Base-by-base conservation (phyloP, 2,113 vertebrate genomes). In the Grus americana region DNA sequence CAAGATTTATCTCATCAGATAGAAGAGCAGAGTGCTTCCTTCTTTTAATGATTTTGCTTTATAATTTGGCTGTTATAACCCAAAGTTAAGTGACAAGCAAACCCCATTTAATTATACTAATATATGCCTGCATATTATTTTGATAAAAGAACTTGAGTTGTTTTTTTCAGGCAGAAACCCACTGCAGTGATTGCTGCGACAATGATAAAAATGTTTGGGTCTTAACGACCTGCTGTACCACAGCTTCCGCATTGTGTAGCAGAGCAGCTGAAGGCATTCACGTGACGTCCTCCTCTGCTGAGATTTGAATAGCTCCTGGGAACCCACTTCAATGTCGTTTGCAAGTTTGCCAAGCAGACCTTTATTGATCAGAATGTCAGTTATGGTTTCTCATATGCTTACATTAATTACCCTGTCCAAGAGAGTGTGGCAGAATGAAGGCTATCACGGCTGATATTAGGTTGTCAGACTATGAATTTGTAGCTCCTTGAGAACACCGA, bases 281-380 rank as follows among this genome's bases (percentile, higher is more conserved):
- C 22, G 2, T 42, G 68, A 42, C 15, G 20, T 40, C 26, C 57
- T n/a, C 36, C 47, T 94, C 78, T 75, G 75, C 68, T 76, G 61
- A 8, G 47, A 74, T 62, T 91, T 62, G 32, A 76, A 68, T 21
- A 71, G 72, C 94, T 94, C 82, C 79, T 57, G 89, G 87, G 73
- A 96, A 78, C 52, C 23, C 79, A 18, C 58, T 82, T 86, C 73
- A 93, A 38, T 88, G 96, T 78, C 62, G 0, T 96, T 83, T 91
- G 79, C 84, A 91, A 57, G 87, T 92, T 93, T 92, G 79, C 76
- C 79, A 88, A 93, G 92, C 62, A 89, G 86, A 66, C 40, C 32
- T 96, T 92, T 97, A 95, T 97, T 94, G 95, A 97, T 97, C 81
- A 68, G 73, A 74, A 89, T 67, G 92, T 79, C 96, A 95, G 78